Conservation (phyloP, 2,113 vertebrate genomes). For the Sakesphorus luctuosus region DNA sequence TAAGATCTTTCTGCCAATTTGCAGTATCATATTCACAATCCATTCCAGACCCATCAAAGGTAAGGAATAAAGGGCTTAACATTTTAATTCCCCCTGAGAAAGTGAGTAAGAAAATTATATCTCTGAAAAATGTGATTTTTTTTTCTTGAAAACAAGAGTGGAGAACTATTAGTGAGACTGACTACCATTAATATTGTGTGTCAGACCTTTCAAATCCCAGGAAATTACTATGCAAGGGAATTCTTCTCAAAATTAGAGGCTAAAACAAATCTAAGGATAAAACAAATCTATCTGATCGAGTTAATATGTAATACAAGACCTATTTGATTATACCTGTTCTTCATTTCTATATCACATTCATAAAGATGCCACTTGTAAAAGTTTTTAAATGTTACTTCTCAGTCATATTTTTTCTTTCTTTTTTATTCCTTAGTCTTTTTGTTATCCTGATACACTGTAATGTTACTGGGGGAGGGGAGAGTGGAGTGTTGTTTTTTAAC, state of each 20-base stretch:
- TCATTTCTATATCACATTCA: neutral
- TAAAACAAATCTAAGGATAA: neutral
- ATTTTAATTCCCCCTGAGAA: conserved; percentile 37
- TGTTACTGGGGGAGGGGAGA: accelerated
- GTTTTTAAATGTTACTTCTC: neutral
- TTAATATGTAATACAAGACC: neutral
- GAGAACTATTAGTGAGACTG: neutral
- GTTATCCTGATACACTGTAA: neutral
- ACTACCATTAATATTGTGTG: neutral
- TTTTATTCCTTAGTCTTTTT: neutral
- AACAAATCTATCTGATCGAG: neutral
- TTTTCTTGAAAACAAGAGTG: neutral
- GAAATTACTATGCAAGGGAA: neutral
- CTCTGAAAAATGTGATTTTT: neutral
- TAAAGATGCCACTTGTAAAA: neutral
- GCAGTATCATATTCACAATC: neutral
- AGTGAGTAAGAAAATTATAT: conserved; percentile 40
- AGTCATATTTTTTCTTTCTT: neutral
- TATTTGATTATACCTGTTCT: neutral
- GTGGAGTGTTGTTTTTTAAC: neutral
- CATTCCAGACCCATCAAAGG: conserved; percentile 8
- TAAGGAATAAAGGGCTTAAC: conserved; percentile 41
- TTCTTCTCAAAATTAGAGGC: conserved; percentile 5
- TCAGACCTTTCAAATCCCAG: neutral
- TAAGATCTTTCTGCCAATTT: conserved; percentile 45